A percentile compares a stretch with the other conserved stretches of the same genome.
Conservation (phyloP, 92 coral and sea anemone species). For the Nematostella vectensis region DNA sequence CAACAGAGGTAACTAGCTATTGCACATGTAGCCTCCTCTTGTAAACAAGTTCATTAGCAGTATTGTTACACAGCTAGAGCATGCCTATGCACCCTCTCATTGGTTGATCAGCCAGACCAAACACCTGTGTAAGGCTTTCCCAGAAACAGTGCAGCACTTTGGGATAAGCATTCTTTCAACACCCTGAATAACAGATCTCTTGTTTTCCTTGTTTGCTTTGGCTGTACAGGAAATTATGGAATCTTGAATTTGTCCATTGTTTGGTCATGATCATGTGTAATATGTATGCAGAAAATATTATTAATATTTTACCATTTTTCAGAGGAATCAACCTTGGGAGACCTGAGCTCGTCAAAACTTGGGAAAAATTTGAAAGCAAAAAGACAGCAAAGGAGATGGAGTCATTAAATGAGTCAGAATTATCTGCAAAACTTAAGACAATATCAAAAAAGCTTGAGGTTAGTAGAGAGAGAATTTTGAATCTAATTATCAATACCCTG, state of each 20-base stretch:
- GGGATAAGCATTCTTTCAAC: neutral
- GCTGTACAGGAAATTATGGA: too few relatives aligned
- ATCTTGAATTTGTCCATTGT: too few relatives aligned
- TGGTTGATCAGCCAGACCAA: too few relatives aligned
- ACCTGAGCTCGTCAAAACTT: conserved; percentile 73
- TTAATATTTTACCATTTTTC: conserved; percentile 1
- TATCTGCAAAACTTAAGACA: conserved; percentile 30
- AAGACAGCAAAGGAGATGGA: conserved; percentile 71
- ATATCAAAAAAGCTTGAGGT: conserved; percentile 36
- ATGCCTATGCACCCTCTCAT: too few relatives aligned
- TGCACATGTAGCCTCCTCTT: too few relatives aligned
- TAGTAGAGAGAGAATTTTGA: conserved; percentile 2
- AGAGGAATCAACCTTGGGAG: conserved; percentile 83
- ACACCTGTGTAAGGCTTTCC: too few relatives aligned
- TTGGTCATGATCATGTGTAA: too few relatives aligned
- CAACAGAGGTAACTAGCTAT: conserved; percentile 57
- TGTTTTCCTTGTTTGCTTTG: neutral
- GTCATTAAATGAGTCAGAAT: conserved; percentile 42
- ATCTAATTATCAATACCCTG: too few relatives aligned
- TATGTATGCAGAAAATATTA: too few relatives aligned
- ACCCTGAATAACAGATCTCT: neutral
- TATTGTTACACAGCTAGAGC: too few relatives aligned
- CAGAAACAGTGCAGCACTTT: too few relatives aligned
- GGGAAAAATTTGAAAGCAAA: conserved; percentile 86
- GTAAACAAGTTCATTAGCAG: too few relatives aligned